Conservation (phyloP, 2,888 invertebrate genomes). For the Parnassius glacialis region DNA sequence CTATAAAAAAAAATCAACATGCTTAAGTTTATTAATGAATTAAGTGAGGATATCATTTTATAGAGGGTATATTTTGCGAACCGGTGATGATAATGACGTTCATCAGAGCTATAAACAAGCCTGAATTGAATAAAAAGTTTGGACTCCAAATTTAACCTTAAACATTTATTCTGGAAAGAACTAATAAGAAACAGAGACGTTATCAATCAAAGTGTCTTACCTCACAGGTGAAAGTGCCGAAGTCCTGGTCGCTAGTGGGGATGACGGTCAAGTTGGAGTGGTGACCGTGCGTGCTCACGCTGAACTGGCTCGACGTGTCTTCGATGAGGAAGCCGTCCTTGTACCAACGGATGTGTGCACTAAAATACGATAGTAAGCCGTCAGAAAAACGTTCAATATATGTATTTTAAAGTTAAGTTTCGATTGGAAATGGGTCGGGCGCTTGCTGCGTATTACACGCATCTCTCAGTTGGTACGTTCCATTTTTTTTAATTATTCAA, state of each 20-base stretch:
- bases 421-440: conserved; percentile 24
- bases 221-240: conserved; percentile 68
- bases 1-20: no score
- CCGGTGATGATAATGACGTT: no score
- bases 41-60: no score
- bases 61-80: no score
- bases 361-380: conserved; percentile 32
- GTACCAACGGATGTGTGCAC: conserved; percentile 64
- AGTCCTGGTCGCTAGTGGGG: conserved; percentile 51
- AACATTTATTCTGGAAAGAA: no score
- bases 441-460: conserved; percentile 8
- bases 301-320: conserved; percentile 41
- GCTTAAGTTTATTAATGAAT: no score
- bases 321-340: conserved; percentile 54
- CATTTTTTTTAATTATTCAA: no score
- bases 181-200: no score
- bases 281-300: conserved; percentile 45
- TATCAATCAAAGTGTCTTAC: conserved; percentile 38
- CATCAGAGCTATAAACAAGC: no score
- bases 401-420: conserved; percentile 15
- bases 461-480: background rate
- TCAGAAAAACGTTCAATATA: no score
- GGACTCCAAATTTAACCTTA: no score
- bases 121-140: no score
- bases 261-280: conserved; percentile 61